Evolutionary conservation across 2,888 invertebrate species (phyloP), one percentile per base, ranked within the genome.

Genomic region (Agriopis marginaria): DNA sequence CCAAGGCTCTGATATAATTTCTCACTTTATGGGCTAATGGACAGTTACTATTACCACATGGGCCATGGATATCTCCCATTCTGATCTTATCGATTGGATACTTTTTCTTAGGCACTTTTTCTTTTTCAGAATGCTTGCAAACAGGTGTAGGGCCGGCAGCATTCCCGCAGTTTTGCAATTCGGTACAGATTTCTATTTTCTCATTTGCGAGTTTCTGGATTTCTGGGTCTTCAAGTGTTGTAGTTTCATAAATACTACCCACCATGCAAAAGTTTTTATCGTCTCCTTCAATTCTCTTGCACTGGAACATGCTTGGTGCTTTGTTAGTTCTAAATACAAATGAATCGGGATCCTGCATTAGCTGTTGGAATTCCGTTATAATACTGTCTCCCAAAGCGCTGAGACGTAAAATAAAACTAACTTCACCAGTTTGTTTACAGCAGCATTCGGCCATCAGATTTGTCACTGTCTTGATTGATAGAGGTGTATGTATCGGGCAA

Each of bases 331-430:
- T 87, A 78, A 94, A 92, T 40, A 90, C 90, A 80, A 93, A 92
- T 3, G 78, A 72, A 12, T 93, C 90, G 12, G 92, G 92, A 74
- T 91, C 87, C 68, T 82, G 84, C 83, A 91, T 81, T 7, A 87
- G 78, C 76, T 93, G 92, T 74, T 94, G 94, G 70, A 90, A 94
- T 74, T 93, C 93, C 40, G 94, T 94, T 0, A 84, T 85, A 6
- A 95, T 92, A 55, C 84, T 89, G 11, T 89, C 86, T 9, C 95
- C 95, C 59, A 95, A 89, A 68, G 94, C 92, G 58, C 93, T 94
- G 12, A 95, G 74, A 73, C 95, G 84, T 40, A 95, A 79, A 74
- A 94, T 94, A 39, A 95, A 86, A 8, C 85, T 79, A 12, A 95
- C 84, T 73, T 90, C 89, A 1, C 95, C 95, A 60, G 88, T 86